A percentile compares a stretch with the other conserved stretches of the same genome.
Evolutionary conservation across 2,797 vertebrate genomes (phyloP).

Genomic region (Smutsia gigantea): DNA sequence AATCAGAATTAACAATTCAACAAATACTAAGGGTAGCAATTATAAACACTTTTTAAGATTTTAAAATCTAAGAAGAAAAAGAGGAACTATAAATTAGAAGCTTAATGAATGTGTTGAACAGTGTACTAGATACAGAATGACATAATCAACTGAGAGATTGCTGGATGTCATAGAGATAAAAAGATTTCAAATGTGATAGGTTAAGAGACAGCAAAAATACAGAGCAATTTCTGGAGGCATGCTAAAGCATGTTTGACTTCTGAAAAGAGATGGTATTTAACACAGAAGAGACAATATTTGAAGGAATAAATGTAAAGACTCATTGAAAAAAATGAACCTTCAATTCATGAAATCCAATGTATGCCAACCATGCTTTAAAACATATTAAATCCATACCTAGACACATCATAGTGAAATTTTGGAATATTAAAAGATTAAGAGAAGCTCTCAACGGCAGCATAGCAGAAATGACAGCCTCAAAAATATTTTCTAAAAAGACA

Average conservation of each 20-base stretch:
- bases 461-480: not conserved
- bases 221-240: not conserved
- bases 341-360: not conserved
- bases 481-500: not conserved
- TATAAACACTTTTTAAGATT: not conserved
- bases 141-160: not conserved
- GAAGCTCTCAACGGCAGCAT: not conserved
- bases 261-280: not conserved
- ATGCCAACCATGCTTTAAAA: not conserved
- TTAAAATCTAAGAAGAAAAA: not conserved
- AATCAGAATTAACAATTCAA: not conserved
- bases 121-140: not conserved
- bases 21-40: not conserved
- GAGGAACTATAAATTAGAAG: not conserved
- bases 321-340: not conserved
- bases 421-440: not conserved
- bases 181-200: not conserved
- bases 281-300: not conserved
- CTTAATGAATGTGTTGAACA: not conserved
- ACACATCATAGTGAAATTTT: not conserved
- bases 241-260: not conserved
- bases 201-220: not conserved
- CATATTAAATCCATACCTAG: not conserved
- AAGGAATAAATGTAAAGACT: not conserved
- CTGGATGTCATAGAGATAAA: not conserved